Evolutionary conservation across 2,113 vertebrate genomes (phyloP), one percentile per base, ranked within the genome.

Genomic region (Vulpes lagopus): DNA sequence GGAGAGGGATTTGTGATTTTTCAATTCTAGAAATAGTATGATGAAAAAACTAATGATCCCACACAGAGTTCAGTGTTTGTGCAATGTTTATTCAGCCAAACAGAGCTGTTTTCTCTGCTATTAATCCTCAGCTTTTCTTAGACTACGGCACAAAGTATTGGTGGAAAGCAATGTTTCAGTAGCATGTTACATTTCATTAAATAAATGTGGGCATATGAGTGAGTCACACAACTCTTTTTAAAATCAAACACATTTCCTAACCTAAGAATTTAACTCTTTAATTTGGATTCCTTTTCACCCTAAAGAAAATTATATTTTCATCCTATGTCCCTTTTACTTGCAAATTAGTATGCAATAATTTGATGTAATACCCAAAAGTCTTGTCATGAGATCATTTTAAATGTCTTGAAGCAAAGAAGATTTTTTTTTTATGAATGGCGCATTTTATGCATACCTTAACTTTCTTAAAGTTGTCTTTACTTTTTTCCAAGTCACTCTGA

Each of bases 1-100:
- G 98, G 97, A 88, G 60, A 97, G 73, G 93, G 79, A 97, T 97
- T 98, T 98, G 96, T 94, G 97, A 89, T 95, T 96, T 98, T 97
- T 96, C 93, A 97, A 55, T 97, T 98, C 88, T 92, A 97, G 95
- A 98, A 98, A 97, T 91, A 84, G 59, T 96, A 82, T 94, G 96
- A 98, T 96, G 82, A 96, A 98, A 96, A 91, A 97, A 71, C 95
- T 96, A 98, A 98, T 94, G 96, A 97, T 97, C 2, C 0, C 92
- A 97, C 53, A 73, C 95, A 96, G 94, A 5, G 11, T 95, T 98
- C 84, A 97, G 1, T 95, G 90, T 90, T 35, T 94, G 97, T n/a
- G 91, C 12, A 14, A 96, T 67, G 73, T 95, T 98, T 97, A 67
- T 95, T 96, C 95, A 93, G 96, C 92, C 92, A 97, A 97, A 98